Conservation (phyloP, 1,140 invertebrate genomes). For the Penaeus chinensis region DNA sequence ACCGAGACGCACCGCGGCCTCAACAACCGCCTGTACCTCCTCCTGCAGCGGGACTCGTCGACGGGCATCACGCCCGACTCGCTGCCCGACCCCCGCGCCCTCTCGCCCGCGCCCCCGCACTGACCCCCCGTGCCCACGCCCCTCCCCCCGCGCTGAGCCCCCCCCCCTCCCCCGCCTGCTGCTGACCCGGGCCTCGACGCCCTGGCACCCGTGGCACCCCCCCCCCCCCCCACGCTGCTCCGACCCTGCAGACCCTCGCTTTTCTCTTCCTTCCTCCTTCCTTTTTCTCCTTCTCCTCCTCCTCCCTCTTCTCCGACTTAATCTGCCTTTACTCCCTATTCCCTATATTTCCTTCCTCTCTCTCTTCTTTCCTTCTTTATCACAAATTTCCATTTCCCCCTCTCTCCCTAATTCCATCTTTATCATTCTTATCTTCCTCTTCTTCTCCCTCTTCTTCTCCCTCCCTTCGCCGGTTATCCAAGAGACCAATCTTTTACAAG, state of each 20-base stretch:
- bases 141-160: background rate
- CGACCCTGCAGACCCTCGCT: background rate
- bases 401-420: background rate
- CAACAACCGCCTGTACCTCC: constrained; percentile 56
- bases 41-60: constrained; percentile 45
- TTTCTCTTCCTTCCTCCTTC: background rate
- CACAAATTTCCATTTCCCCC: background rate
- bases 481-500: too few species aligned
- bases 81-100: constrained; percentile 23
- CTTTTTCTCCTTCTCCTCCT: background rate
- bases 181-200: background rate
- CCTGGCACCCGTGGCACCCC: background rate
- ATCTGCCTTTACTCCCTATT: background rate
- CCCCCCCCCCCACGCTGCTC: background rate
- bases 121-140: background rate
- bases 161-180: background rate
- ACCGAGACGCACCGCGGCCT: constrained; percentile 55
- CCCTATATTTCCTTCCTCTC: too few species aligned
- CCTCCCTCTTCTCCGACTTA: background rate
- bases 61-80: constrained; percentile 50
- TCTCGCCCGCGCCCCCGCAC: background rate
- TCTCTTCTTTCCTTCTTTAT: background rate
- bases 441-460: too few species aligned
- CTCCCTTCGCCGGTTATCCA: too few species aligned
- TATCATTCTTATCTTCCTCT: too few species aligned